These are phyloP conservation scores for Heteromurus nitidus DNA, from an alignment of 2,888 invertebrate genomes.

Conservation along the genomic window DNA sequence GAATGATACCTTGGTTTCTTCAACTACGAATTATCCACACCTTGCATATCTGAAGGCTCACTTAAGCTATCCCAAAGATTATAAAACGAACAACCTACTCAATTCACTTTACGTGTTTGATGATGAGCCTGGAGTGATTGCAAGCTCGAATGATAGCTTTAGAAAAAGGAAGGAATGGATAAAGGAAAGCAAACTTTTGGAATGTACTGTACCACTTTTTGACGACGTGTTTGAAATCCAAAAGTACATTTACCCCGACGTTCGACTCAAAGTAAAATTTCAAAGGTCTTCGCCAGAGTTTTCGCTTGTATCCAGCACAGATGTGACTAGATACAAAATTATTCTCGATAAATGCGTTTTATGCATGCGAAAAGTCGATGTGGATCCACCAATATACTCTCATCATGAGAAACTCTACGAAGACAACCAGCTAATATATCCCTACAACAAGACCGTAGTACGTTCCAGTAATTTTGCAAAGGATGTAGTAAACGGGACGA, in stretches of 20 bases:
- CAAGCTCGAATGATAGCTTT: not conserved
- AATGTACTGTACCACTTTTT: not conserved
- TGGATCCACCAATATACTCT: not conserved
- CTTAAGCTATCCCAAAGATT: not conserved
- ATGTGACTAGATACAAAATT: not conserved
- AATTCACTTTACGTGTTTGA: not conserved
- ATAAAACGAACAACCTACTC: not conserved
- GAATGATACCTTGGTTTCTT: not conserved
- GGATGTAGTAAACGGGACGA: not conserved
- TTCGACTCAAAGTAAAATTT: not conserved
- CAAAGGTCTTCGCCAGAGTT: not conserved
- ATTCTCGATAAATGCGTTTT: not conserved
- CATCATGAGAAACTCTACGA: not conserved
- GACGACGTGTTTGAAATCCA: not conserved
- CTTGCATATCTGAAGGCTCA: not conserved
- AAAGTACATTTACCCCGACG: not conserved
- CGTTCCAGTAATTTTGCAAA: not conserved
- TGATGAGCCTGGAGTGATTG: not conserved
- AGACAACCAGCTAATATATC: not conserved
- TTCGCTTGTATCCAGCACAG: not conserved
- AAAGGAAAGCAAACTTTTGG: not conserved
- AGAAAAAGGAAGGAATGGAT: not conserved
- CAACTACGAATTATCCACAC: not conserved
- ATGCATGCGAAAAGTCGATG: no score
- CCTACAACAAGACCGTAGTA: constrained; percentile 1